phyloP scores from a whole-genome alignment of 1,140 invertebrate species.

The Diorhabda carinulata region DNA sequence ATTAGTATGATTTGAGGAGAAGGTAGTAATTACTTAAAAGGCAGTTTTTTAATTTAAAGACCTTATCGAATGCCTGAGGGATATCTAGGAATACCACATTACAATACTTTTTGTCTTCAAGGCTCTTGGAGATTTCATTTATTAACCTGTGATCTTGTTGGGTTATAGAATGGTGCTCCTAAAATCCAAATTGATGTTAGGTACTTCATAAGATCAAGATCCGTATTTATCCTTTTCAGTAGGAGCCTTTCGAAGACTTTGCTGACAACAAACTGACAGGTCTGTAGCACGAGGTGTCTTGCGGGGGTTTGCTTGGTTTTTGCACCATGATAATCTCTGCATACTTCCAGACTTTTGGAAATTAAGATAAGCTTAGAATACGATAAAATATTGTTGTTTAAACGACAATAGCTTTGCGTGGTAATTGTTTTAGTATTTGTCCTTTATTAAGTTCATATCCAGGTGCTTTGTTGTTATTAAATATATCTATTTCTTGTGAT shows the following conservation, averaged over 20 bases:
- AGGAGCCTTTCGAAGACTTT: conserved; percentile 3
- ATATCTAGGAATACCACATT: conserved; percentile 34
- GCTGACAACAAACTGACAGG: background rate
- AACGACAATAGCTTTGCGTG: background rate
- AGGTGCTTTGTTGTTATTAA: background rate
- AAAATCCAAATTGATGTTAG: conserved; percentile 42
- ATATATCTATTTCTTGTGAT: background rate
- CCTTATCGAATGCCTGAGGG: conserved; percentile 41
- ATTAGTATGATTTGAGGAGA: background rate
- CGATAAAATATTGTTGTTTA: background rate
- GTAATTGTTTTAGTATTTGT: background rate
- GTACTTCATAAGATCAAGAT: conserved; percentile 20
- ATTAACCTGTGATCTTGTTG: conserved; percentile 36
- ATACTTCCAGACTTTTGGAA: no score
- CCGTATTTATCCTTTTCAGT: background rate
- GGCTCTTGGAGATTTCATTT: background rate
- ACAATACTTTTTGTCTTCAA: conserved; percentile 22
- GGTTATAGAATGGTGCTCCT: conserved; percentile 35
- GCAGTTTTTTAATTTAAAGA: background rate
- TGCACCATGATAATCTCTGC: background rate
- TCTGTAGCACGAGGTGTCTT: background rate
- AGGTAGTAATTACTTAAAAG: background rate
- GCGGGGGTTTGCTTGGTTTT: background rate
- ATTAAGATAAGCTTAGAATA: background rate
- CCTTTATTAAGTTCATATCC: background rate